Evolutionary conservation across 2,113 vertebrate genomes (phyloP).

Genomic region (Oryzias curvinotus): DNA sequence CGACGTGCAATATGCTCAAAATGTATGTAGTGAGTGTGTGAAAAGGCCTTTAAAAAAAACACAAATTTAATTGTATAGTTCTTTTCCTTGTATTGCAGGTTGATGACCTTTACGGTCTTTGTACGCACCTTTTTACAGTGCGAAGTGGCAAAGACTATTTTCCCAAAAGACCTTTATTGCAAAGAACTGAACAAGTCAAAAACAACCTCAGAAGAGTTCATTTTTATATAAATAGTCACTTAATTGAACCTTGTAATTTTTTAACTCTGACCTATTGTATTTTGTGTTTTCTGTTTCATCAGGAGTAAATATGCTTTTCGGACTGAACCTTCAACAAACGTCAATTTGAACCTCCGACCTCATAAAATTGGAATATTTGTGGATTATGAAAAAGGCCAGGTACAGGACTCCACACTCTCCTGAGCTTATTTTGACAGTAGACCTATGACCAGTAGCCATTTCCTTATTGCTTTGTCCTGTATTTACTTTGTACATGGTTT

Average conservation of each 20-base stretch:
- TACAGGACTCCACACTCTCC: constrained; percentile 21
- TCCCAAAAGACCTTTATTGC: neutral
- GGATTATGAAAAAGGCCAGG: constrained; percentile 66
- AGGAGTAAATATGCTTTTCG: constrained; percentile 66
- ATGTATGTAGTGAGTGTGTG: too few species aligned
- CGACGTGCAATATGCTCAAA: too few species aligned
- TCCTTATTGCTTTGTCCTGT: neutral
- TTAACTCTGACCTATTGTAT: neutral
- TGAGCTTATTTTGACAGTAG: neutral
- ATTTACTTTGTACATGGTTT: neutral
- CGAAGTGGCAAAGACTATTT: neutral
- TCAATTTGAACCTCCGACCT: constrained; percentile 36
- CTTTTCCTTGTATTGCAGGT: too few species aligned
- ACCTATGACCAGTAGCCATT: neutral
- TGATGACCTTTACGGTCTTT: too few species aligned
- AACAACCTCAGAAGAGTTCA: neutral
- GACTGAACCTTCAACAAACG: constrained; percentile 48
- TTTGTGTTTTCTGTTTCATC: neutral
- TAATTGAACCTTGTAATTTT: neutral
- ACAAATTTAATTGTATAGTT: too few species aligned
- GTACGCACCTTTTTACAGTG: too few species aligned
- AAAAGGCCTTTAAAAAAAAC: too few species aligned
- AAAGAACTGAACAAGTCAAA: neutral
- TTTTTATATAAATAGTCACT: neutral
- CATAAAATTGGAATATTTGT: constrained; percentile 66